phyloP scores from a whole-genome alignment of 2,888 invertebrate genomes.

The Altica lythri region DNA sequence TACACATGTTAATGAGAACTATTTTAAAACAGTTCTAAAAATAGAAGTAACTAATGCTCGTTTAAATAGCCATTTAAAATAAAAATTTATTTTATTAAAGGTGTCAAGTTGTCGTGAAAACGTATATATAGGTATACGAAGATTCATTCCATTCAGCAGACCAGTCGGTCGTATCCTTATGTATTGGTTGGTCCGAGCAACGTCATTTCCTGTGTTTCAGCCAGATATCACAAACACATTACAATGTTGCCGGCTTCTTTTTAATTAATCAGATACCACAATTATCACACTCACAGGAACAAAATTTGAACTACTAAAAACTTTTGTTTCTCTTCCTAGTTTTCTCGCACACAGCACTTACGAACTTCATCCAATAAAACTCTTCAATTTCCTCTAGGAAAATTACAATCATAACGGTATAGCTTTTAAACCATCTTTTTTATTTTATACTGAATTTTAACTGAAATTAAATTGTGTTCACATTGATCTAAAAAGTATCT shows the following conservation, averaged over 20 bases:
- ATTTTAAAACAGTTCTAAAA: constrained; percentile 1
- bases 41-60: neutral
- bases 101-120: constrained; percentile 10
- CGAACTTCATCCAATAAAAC: too few relatives aligned
- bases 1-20: neutral
- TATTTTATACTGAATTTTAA: too few relatives aligned
- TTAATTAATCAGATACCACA: neutral
- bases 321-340: too few relatives aligned
- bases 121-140: constrained; percentile 9
- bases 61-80: neutral
- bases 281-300: too few relatives aligned
- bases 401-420: too few relatives aligned
- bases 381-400: too few relatives aligned
- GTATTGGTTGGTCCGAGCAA: constrained; percentile 20
- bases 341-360: too few relatives aligned
- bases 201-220: constrained; percentile 27
- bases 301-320: too few relatives aligned
- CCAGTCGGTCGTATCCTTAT: constrained; percentile 17
- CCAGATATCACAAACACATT: constrained; percentile 11
- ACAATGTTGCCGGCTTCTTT: constrained; percentile 6
- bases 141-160: constrained; percentile 20
- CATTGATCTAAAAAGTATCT: too few relatives aligned
- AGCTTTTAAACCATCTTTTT: too few relatives aligned
- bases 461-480: too few relatives aligned
- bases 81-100: constrained; percentile 4